Evolutionary conservation across 2,888 invertebrate species (phyloP).

Genomic region (Rotaria socialis): DNA sequence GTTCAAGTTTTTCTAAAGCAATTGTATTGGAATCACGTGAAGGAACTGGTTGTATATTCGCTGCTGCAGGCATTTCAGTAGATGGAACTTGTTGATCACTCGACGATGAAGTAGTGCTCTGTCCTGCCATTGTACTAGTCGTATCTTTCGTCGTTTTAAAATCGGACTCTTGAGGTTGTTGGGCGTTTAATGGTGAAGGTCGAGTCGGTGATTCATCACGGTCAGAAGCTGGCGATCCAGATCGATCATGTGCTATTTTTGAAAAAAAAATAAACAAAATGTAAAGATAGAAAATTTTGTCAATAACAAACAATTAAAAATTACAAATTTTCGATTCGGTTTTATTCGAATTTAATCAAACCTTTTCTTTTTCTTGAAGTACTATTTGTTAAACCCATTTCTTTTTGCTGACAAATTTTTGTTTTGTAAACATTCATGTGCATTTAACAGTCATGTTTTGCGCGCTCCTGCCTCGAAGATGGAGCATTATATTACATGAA

Average conservation of each 20-base stretch:
- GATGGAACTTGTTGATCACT: slow-evolving; percentile 26
- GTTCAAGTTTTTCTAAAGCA: slow-evolving; percentile 32
- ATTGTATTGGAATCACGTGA: slow-evolving; percentile 4
- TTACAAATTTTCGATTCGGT: too few relatives aligned
- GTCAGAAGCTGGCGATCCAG: not conserved
- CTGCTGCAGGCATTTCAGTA: not conserved
- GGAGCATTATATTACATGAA: not conserved
- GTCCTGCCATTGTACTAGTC: not conserved
- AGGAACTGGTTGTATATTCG: not conserved
- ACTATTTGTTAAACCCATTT: slow-evolving; percentile 2
- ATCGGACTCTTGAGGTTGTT: not conserved
- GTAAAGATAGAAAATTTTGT: not conserved
- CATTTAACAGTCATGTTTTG: not conserved
- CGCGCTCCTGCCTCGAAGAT: not conserved
- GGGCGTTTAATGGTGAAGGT: not conserved
- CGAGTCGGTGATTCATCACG: not conserved
- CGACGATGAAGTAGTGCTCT: not conserved
- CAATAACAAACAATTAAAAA: too few relatives aligned
- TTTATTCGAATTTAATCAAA: not conserved
- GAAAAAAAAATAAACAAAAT: not conserved
- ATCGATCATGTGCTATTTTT: not conserved
- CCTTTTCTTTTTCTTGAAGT: slow-evolving; percentile 15
- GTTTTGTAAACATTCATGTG: not conserved
- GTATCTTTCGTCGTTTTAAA: not conserved
- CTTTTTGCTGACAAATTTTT: not conserved